Base-by-base conservation (phyloP, 2,113 vertebrate genomes). In the Apus apus region DNA sequence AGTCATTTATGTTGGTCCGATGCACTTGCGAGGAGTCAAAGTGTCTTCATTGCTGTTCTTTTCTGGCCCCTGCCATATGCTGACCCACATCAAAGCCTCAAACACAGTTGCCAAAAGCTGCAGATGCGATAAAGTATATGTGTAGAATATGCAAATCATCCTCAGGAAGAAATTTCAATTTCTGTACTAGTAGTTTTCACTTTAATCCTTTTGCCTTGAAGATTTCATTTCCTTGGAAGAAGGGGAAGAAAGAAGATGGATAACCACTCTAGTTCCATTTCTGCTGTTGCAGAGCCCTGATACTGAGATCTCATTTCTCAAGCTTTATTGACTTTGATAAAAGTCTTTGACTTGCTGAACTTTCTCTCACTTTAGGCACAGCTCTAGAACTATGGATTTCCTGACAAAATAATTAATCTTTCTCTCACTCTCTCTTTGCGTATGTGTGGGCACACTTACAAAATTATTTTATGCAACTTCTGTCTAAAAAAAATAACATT, bases 291-390 rank as follows among this genome's bases (percentile, higher is more conserved):
- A 70, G 38, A 46, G 27, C 34, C 58, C 66, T 90, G 85, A 89
- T 93, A 93, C 71, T 57, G 53, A 84, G 80, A 96, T 85, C 76
- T 76, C 30, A 93, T 96, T 97, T 94, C 90, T 97, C 94, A 96
- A 84, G 89, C 73, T 84, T 90, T 96, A 97, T 90, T 96, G 96
- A 94, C 96, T 97, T 97, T 89, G 71, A 94, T 97, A 90, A 97
- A 97, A 91, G n/a, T 62, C 71, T 85, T 64, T 83, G 86, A 92
- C 90, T 95, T 79, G 77, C 90, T 97, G 79, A 97, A 95, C 75
- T 97, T 94, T 54, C 67, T 95, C 84, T 94, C 89, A 73, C 85
- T 97, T 97, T 94, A 96, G 85, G 71, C 85, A 94, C 14, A 91
- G 78, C 38, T 85, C 87, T 34, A 85, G 64, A 93, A 64, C 78